A percentile compares a stretch with the other conserved stretches of the same genome.
phyloP scores from a whole-genome alignment of 2,113 vertebrate genomes.

The Meriones unguiculatus region DNA sequence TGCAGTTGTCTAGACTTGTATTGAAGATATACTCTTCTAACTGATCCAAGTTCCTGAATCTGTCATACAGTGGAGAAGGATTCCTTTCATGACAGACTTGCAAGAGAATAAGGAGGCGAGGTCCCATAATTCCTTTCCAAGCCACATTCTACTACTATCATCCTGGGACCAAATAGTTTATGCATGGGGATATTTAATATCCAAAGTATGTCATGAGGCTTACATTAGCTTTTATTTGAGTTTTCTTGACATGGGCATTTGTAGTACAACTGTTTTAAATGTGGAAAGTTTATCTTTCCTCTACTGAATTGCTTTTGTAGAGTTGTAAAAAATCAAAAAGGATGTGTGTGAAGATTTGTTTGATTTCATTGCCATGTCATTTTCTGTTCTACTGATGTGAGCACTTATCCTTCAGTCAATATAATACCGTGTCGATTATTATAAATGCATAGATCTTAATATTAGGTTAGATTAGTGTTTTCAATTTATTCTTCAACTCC shows the following conservation, averaged over 20 bases:
- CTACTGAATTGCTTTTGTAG: neutral
- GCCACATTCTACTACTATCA: neutral
- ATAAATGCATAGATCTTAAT: neutral
- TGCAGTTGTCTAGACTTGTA: neutral
- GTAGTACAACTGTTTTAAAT: neutral
- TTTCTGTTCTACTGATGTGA: neutral
- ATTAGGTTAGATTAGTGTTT: neutral
- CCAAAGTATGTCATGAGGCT: too few species aligned
- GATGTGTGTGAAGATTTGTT: neutral
- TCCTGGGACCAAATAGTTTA: neutral
- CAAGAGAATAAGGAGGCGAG: neutral
- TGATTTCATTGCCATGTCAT: neutral
- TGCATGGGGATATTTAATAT: neutral
- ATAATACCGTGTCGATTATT: neutral
- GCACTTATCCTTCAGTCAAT: neutral
- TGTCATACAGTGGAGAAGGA: neutral
- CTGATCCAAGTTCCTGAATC: neutral
- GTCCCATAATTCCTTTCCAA: neutral
- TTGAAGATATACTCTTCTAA: neutral
- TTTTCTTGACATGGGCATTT: neutral
- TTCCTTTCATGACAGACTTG: neutral
- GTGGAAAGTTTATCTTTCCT: neutral
- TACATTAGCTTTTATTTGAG: neutral
- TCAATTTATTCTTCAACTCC: neutral
- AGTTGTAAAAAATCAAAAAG: neutral